A percentile compares a stretch with the other conserved stretches of the same genome.
Evolutionary conservation across 2,888 invertebrate genomes (phyloP).

Genomic region (Sphinx pinastri): DNA sequence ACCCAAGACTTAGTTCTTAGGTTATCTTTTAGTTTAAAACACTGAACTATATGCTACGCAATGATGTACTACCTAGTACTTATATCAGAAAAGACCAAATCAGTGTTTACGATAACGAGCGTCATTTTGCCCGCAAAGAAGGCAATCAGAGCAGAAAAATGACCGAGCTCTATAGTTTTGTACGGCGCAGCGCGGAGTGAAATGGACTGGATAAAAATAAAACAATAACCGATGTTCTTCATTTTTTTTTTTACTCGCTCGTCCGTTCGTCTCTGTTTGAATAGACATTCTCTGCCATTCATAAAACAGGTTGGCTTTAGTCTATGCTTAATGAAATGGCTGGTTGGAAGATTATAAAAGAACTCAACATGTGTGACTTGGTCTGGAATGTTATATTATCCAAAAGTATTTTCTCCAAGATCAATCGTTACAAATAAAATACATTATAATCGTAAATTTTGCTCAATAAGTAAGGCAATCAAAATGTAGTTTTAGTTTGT

Average conservation of each 20-base stretch:
- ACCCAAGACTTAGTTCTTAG: too few relatives aligned
- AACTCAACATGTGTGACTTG: too few relatives aligned
- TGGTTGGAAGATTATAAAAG: background rate
- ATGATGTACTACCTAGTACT: background rate
- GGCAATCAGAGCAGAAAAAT: constrained; percentile 15
- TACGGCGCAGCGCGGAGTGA: constrained; percentile 3
- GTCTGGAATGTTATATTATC: too few relatives aligned
- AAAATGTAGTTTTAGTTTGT: too few relatives aligned
- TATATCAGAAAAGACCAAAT: background rate
- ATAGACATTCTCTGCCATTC: background rate
- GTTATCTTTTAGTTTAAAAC: too few relatives aligned
- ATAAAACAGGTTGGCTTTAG: background rate
- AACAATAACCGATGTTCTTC: constrained; percentile 11
- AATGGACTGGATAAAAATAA: constrained; percentile 16
- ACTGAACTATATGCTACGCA: too few relatives aligned
- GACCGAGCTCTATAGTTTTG: constrained; percentile 1
- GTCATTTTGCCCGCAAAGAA: background rate
- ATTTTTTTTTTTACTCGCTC: constrained; percentile 15
- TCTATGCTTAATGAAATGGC: background rate
- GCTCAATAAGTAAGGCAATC: too few relatives aligned
- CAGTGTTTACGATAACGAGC: background rate
- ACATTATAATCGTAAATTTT: too few relatives aligned
- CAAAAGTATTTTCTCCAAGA: too few relatives aligned
- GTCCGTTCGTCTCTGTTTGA: constrained; percentile 5
- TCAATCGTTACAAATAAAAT: too few relatives aligned